A percentile compares a stretch with the other conserved stretches of the same genome.
Evolutionary conservation across 2,888 invertebrate genomes (phyloP).

Genomic region (Drosophila recens): DNA sequence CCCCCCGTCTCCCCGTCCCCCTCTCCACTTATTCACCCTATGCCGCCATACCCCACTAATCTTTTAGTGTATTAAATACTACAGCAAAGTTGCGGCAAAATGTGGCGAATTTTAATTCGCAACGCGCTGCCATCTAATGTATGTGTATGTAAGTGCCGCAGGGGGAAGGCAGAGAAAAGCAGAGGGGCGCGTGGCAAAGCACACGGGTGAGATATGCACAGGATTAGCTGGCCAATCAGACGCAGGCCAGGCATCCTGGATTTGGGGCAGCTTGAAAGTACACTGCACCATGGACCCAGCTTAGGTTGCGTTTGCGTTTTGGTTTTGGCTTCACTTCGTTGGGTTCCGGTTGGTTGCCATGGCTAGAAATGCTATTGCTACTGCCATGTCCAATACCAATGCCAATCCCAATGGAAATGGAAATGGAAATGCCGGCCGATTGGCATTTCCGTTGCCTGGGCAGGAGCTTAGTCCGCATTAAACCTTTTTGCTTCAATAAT

Average conservation of each 20-base stretch:
- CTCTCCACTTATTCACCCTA: neutral
- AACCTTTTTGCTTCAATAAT: conserved; percentile 68
- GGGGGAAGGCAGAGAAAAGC: neutral
- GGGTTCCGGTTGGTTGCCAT: conserved; percentile 62
- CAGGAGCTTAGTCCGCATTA: conserved; percentile 67
- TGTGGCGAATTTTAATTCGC: conserved; percentile 53
- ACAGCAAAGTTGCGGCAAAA: conserved; percentile 34
- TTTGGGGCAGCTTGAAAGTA: conserved; percentile 49
- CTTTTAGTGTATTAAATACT: conserved; percentile 63
- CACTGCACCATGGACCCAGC: conserved; percentile 26
- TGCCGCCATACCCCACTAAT: conserved; percentile 2
- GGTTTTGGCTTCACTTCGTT: neutral
- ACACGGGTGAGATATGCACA: conserved; percentile 38
- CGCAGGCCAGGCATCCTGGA: conserved; percentile 60
- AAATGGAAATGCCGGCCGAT: conserved; percentile 12
- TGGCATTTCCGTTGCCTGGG: conserved; percentile 45
- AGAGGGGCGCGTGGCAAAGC: neutral
- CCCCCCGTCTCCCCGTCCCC: neutral
- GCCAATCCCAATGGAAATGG: conserved; percentile 4
- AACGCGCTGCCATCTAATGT: conserved; percentile 12
- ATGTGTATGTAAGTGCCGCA: neutral
- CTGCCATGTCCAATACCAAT: conserved; percentile 22
- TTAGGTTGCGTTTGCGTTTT: conserved; percentile 13
- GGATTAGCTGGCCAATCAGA: conserved; percentile 75
- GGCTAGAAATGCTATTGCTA: conserved; percentile 61